Evolutionary conservation across 2,113 vertebrate species (phyloP).

Genomic region (Symphodus melops): DNA sequence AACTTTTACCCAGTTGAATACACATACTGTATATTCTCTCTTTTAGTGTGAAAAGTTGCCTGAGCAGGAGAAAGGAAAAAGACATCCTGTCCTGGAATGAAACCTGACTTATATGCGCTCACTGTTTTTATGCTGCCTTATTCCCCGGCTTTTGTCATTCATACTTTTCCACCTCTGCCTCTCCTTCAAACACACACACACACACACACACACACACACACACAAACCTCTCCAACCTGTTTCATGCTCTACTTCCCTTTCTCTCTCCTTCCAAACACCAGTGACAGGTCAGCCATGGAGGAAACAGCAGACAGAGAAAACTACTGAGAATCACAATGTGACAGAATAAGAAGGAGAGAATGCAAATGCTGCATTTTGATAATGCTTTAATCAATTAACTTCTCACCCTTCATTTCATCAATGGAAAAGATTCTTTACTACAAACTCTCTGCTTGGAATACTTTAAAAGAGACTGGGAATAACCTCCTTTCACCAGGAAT

Average conservation of each 20-base stretch:
- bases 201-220: conserved; percentile 41
- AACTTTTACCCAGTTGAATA: too few relatives aligned
- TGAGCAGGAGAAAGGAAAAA: too few relatives aligned
- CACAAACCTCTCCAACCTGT: conserved; percentile 45
- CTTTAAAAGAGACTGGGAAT: too few relatives aligned
- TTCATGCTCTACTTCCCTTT: conserved; percentile 51
- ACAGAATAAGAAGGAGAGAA: not conserved
- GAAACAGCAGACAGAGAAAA: not conserved
- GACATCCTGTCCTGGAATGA: too few relatives aligned
- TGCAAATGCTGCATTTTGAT: not conserved
- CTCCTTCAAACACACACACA: conserved; percentile 41
- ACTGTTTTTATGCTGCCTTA: conserved; percentile 1
- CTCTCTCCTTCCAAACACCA: conserved; percentile 6
- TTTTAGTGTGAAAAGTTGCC: too few relatives aligned
- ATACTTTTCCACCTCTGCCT: not conserved
- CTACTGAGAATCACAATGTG: not conserved
- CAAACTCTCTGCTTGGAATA: too few relatives aligned
- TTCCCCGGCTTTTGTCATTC: conserved; percentile 9
- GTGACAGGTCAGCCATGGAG: conserved; percentile 20
- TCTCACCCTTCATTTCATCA: too few relatives aligned
- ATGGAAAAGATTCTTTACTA: too few relatives aligned
- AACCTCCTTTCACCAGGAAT: too few relatives aligned
- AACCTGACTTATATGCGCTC: not conserved
- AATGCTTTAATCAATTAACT: not conserved
- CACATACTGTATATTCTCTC: too few relatives aligned